Evolutionary conservation across 1,140 invertebrate genomes (phyloP), one percentile per base, ranked within the genome.

Genomic region (Lepidurus arcticus): DNA sequence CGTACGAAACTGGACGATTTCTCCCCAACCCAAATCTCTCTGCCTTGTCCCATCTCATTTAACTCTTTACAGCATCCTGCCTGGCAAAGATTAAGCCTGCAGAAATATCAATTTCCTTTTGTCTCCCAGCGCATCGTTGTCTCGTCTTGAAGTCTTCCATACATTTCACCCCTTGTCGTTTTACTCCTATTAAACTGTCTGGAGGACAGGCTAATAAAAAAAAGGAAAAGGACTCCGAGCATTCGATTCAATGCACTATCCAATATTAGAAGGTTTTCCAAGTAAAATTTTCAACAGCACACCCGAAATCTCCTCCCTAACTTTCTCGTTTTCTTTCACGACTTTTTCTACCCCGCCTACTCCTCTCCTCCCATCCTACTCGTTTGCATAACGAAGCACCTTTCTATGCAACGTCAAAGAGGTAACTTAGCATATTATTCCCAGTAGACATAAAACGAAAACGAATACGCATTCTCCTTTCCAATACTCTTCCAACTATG

Each of bases 371-470:
- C 34, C 53, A 65, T n/a, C 53, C 53, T 65, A n/a, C 53, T 65
- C 53, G 21, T 65, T 65, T 65, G 53, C 53, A 65, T 65, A 65
- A 65, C 53, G 53, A 65, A 65, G 53, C 53, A 65, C 53, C 53
- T 65, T 65, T 65, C 53, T 65, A 65, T 65, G 53, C 53, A 65
- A 65, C 21, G 53, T 65, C 53, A 65, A 65, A 65, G 53, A 65
- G 53, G 53, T 65, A 65, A 65, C 53, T 65, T 65, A 65, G 53
- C 53, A 65, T 65, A 65, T 65, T 65, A 65, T 65, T 65, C 53
- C 53, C 53, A 34, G 53, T 21, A 4, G 53, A 7, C 53, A 65
- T 9, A 65, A 65, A 65, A 65, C 8, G 9, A 65, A 65, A 65
- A 65, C 8, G 9, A 16, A 65, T 21, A 65, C 53, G n/a, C 53